A percentile compares a stretch with the other conserved stretches of the same genome.
Conservation (phyloP, 2,888 invertebrate species). For the Oscheius sp. region DNA sequence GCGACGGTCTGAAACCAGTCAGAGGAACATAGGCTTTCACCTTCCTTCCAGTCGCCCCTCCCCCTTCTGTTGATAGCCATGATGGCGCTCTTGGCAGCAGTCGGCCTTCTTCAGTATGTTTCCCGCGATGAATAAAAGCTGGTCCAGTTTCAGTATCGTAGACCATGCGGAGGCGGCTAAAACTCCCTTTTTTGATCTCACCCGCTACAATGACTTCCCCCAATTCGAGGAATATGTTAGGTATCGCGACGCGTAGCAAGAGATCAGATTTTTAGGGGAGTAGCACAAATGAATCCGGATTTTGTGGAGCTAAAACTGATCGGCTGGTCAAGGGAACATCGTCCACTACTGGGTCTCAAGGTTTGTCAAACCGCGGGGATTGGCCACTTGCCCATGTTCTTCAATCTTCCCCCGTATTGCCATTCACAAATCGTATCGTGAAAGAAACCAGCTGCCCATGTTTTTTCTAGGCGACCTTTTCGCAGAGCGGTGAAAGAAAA, state of each 20-base stretch:
- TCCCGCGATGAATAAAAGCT: too few relatives aligned
- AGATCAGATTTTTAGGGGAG: slow-evolving; percentile 28
- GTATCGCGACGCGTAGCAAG: neutral
- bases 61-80: slow-evolving; percentile 35
- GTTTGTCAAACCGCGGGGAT: slow-evolving; percentile 33
- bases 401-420: too few relatives aligned
- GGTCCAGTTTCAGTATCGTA: neutral
- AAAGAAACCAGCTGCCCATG: slow-evolving; percentile 7
- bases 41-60: slow-evolving; percentile 27
- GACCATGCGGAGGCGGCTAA: slow-evolving; percentile 2
- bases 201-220: slow-evolving; percentile 63
- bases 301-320: slow-evolving; percentile 62
- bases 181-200: slow-evolving; percentile 57
- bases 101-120: slow-evolving; percentile 19
- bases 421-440: neutral
- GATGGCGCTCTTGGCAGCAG: slow-evolving; percentile 19
- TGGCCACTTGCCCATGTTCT: too few relatives aligned
- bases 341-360: slow-evolving; percentile 64
- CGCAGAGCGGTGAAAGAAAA: slow-evolving; percentile 11
- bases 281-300: slow-evolving; percentile 60
- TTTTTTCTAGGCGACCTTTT: slow-evolving; percentile 26
- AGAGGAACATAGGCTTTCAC: slow-evolving; percentile 32
- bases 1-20: slow-evolving; percentile 34
- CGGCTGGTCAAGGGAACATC: slow-evolving; percentile 58
- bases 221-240: slow-evolving; percentile 62